These are phyloP conservation scores for Belonocnema kinseyi DNA, from an alignment of 1,140 invertebrate genomes.

Conservation along the genomic window DNA sequence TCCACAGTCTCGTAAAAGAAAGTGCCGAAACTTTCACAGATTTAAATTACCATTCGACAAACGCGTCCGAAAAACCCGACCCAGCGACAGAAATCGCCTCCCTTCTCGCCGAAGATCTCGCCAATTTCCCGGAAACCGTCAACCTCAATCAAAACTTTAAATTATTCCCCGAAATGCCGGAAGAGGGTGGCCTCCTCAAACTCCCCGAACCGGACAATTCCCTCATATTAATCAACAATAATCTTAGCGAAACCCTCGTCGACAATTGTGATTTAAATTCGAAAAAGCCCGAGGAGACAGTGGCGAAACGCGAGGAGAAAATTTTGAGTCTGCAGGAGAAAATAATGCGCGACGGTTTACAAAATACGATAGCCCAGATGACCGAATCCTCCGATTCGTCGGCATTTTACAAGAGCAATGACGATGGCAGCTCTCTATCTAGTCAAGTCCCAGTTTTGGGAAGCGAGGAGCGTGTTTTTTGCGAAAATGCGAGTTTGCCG, in stretches of 20 bases:
- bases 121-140: background rate
- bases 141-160: slow-evolving; percentile 4
- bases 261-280: background rate
- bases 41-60: background rate
- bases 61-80: background rate
- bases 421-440: slow-evolving; percentile 45
- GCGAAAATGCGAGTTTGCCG: slow-evolving; percentile 41
- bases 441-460: slow-evolving; percentile 56
- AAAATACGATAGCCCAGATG: slow-evolving; percentile 64
- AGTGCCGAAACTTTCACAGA: background rate
- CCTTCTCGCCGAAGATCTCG: background rate
- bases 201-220: background rate
- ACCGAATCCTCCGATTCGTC: slow-evolving; percentile 45
- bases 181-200: background rate
- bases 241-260: no score
- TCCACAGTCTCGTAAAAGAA: background rate
- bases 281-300: no score
- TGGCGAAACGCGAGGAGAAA: background rate
- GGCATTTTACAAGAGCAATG: slow-evolving; percentile 46
- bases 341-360: slow-evolving; percentile 64
- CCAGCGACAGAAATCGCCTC: background rate
- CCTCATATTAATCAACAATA: background rate
- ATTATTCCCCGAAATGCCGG: background rate
- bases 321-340: slow-evolving; percentile 66
- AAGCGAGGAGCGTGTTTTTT: slow-evolving; percentile 45